Evolutionary conservation across 1,140 invertebrate genomes (phyloP), one percentile per base, ranked within the genome.

Genomic region (Drosophila sturtevanti): DNA sequence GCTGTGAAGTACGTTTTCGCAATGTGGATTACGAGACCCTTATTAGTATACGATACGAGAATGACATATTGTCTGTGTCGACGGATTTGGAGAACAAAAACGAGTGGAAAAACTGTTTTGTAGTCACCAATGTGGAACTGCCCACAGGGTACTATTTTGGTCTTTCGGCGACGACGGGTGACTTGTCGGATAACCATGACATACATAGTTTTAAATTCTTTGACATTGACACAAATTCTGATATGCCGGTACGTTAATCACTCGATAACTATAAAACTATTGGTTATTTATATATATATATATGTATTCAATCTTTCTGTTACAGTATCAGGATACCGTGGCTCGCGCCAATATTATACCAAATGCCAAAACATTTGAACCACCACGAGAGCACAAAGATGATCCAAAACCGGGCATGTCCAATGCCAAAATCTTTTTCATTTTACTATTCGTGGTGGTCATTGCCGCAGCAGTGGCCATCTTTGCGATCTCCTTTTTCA

Each of bases 71-170:
- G 80, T 79, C 94, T 96, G 97, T 99, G 18, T 97, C 95, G 4
- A 97, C 96, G 24, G 98, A 99, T 92, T 94, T 99, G 54, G 96
- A 97, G 77, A 97, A 97, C 77, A 98, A 98, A 91, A 96, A 95
- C 78, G 95, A 95, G 5, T 99, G 98, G 98, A 97, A 97, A 82
- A 95, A 97, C 87, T 99, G 99, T 92, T 96, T 99, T 82, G 94
- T 94, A 54, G 98, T 99, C 0, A 94, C 95, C 74, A 98, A 97
- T 63, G 96, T 99, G 2, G 94, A 96, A 68, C 93, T 99, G 14
- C 99, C 99, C 0, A 98, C 98, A 10, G 97, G 97, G 1, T 99
- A 99, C 92, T 99, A 95, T 92, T 96, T 99, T 92, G 99, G 99
- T 41, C 93, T 98, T 11, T 96, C 97, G 0, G 98, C 99, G 11